Evolutionary conservation across 2,888 invertebrate genomes (phyloP), one percentile per base, ranked within the genome.

Genomic region (Leucoma salicis): DNA sequence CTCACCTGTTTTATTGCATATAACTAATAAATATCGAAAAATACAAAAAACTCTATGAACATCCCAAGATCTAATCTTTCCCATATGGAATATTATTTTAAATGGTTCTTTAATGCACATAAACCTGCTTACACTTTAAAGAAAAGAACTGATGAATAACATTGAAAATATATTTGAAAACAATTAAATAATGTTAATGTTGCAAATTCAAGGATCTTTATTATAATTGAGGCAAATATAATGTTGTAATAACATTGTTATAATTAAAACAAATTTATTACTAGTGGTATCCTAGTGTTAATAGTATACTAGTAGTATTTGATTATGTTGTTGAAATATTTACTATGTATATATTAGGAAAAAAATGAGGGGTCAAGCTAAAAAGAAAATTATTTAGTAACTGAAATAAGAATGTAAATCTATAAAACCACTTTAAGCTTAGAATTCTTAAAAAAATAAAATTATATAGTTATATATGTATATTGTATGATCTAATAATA

Each of bases 81-180:
- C 27, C 27, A 27, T 27, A n/a, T 25, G 3, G 16, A 25, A 10
- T n/a, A 11, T 2, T n/a, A 2, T 27, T 6, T 21, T 21, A 21
- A 27, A 11, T 27, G 11, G 7, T 27, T 35, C 42, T 42, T 31
- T 33, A 25, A 31, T 27, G 7, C 21, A 14, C 28, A 39, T 11
- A 12, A 24, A 28, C 15, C 16, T 34, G 37, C 11, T 14, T 13
- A 29, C 15, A 44, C 31, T 49, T 34, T 14, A 37, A 27, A n/a
- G 11, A 29, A 12, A 29, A 13, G 37, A 42, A 32, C 35, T 29
- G 36, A 56, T 47, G 27, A 36, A 57, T 50, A 46, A 47, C 59
- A 66, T 63, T 66, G 57, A 43, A 29, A 37, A 39, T 16, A 14
- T 31, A 42, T 44, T 52, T 40, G 36, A 39, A 46, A 46, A 52